Conservation (phyloP, 1,140 invertebrate species). For the Chironomus striatipennis region DNA sequence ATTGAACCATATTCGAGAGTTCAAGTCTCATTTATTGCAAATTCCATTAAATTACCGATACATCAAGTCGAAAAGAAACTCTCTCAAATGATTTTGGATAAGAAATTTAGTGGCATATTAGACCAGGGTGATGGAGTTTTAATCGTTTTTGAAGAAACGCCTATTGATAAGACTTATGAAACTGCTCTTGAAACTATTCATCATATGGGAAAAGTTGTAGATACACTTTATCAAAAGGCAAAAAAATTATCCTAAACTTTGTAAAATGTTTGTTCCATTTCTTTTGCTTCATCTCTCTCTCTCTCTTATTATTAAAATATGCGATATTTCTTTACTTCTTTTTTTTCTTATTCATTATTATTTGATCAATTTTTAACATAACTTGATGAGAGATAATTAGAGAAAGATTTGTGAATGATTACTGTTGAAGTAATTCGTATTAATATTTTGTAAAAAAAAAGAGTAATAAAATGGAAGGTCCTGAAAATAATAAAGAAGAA, state of each 20-base stretch:
- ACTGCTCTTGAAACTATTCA: conserved; percentile 94
- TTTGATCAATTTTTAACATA: no score
- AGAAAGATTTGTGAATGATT: no score
- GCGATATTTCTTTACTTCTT: no score
- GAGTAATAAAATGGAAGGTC: no score
- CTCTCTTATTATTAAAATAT: no score
- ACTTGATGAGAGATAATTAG: no score
- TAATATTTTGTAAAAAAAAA: no score
- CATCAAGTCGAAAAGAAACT: conserved; percentile 95
- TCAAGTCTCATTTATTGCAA: conserved; percentile 73
- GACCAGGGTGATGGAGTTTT: conserved; percentile 96
- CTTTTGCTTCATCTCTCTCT: no score
- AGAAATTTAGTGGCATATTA: conserved; percentile 92
- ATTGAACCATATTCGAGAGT: conserved; percentile 98
- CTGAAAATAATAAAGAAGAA: no score
- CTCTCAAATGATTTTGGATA: conserved; percentile 99
- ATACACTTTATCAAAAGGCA: conserved; percentile 95
- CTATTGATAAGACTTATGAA: conserved; percentile 95
- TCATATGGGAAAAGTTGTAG: conserved; percentile 98
- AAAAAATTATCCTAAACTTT: conserved; percentile 87
- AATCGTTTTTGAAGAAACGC: conserved; percentile 92
- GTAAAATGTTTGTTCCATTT: no score
- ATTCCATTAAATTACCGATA: conserved; percentile 79
- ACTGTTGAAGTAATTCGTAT: no score
- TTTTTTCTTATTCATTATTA: no score